Evolutionary conservation across 2,888 invertebrate species (phyloP).

Genomic region (Hyles lineata): DNA sequence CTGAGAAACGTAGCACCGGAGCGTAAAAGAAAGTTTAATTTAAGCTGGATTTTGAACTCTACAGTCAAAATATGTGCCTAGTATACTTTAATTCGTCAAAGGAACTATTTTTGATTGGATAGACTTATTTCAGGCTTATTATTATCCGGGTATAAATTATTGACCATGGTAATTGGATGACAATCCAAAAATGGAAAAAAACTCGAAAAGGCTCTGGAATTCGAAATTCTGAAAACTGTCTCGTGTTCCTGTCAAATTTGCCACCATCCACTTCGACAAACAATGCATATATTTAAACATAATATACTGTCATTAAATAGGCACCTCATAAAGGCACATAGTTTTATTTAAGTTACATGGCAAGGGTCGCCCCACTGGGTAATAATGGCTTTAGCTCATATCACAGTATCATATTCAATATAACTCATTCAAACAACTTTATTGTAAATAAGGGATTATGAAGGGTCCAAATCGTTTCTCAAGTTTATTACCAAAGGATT

Average conservation of each 20-base stretch:
- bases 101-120: too few species aligned
- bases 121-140: too few species aligned
- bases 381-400: constrained; percentile 3
- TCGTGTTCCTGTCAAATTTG: too few species aligned
- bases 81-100: too few species aligned
- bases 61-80: too few species aligned
- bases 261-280: too few species aligned
- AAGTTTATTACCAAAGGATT: neutral
- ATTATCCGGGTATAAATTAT: too few species aligned
- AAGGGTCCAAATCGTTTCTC: neutral
- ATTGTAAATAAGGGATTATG: neutral
- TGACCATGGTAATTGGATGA: too few species aligned
- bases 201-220: too few species aligned
- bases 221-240: too few species aligned
- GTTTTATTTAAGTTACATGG: neutral
- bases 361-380: neutral
- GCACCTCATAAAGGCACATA: neutral
- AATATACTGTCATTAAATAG: neutral
- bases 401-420: neutral
- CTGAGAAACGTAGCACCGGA: neutral
- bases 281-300: neutral
- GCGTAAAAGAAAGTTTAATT: neutral
- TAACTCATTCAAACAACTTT: neutral
- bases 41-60: neutral
- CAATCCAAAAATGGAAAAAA: too few species aligned